Evolutionary conservation across 64 coral and sea anemone genomes (phyloP), one percentile per base, ranked within the genome.

Genomic region (Actinia tenebrosa): DNA sequence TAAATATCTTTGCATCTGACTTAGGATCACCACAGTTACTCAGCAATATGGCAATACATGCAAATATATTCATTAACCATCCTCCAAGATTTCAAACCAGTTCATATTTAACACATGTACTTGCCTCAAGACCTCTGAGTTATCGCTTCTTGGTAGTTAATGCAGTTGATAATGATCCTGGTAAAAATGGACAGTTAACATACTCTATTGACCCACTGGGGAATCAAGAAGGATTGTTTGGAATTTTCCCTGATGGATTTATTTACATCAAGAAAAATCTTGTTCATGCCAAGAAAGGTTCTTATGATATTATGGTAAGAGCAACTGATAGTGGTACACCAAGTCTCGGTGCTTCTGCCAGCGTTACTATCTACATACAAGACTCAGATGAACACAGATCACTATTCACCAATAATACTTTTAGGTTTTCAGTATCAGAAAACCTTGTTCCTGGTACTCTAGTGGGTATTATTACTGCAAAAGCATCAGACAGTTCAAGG

Each of bases 371-470:
- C 47, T 93, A 81, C 78, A 84, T 97, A 55, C 79, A 90, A 66
- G 88, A 93, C 62, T 93, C 94, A 52, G 61, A 87, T 90, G 88
- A 90, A 16, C 86, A 97, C 42, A 86, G 86, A 87, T 83, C 88
- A 20, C 87, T 97, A 44, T 97, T 97, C 46, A 53, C 45, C 61
- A 97, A 93, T 60, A 79, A 93, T n/a, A 97, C 94, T 62, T 93
- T 88, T 86, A 68, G 47, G 82, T 97, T 97, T 84, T 79, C 72
- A 80, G 19, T 97, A 60, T 14, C 89, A 42, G 94, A 97, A 84
- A 97, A 97, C 53, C 86, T 87, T 71, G 78, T 80, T 3, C 71
- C 94, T 0, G 88, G 88, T 45, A 88, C 91, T 22, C 86, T 82
- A 60, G 87, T 97, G 84, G 91, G 94, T 37, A 53, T 54, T n/a